Evolutionary conservation across 2,797 vertebrate genomes (phyloP).

Genomic region (Chrosomus eos): DNA sequence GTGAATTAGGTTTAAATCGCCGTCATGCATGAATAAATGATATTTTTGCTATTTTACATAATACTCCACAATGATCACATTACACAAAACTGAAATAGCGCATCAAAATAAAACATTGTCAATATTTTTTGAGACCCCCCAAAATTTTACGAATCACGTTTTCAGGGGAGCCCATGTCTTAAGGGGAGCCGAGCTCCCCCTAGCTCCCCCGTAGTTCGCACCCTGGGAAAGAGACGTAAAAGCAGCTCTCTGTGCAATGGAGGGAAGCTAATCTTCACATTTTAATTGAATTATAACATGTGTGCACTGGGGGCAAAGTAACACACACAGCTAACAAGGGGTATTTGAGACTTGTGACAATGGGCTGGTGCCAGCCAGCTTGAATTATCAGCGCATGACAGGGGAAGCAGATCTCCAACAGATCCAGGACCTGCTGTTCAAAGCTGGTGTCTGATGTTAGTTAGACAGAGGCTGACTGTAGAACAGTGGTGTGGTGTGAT

Average conservation of each 20-base stretch:
- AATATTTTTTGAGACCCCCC: no score
- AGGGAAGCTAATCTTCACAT: constrained; percentile 55
- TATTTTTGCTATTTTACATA: no score
- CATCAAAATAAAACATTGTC: no score
- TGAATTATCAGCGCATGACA: constrained; percentile 50
- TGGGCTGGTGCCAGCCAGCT: constrained; percentile 45
- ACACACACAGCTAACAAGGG: constrained; percentile 39
- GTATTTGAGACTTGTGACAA: constrained; percentile 53
- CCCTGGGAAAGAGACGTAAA: no score
- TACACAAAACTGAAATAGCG: no score
- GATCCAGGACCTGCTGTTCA: constrained; percentile 24
- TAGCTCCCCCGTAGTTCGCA: no score
- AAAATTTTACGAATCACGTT: no score
- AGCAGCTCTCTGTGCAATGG: constrained; percentile 43
- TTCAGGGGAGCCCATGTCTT: no score
- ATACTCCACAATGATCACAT: no score
- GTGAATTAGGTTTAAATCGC: no score
- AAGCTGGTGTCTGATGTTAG: not conserved
- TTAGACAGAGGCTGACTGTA: not conserved
- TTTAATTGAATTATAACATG: constrained; percentile 60
- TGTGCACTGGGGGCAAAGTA: constrained; percentile 23
- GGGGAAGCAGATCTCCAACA: constrained; percentile 9
- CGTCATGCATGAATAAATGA: no score
- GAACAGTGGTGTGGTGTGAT: not conserved
- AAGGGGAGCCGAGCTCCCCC: no score